Percentiles rank a stretch among this genome's conserved stretches.
These are phyloP conservation scores for Aleiodes sp. DNA, from an alignment of 1,140 invertebrate species.

Conservation along the genomic window DNA sequence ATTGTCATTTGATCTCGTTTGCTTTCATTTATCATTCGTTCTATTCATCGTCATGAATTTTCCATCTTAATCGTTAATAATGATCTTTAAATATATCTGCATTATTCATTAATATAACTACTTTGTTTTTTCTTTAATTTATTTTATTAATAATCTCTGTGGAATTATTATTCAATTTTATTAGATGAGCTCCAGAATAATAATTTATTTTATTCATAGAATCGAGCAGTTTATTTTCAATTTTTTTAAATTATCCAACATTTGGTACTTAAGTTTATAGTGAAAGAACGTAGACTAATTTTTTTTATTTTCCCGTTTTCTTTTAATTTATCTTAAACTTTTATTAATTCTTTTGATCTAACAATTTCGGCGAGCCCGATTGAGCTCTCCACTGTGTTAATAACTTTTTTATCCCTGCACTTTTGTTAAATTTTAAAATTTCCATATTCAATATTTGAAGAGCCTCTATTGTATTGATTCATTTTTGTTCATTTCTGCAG, in stretches of 20 bases:
- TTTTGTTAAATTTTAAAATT: no score
- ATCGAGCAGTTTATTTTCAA: neutral
- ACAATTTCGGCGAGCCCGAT: no score
- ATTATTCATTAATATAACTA: conserved; percentile 10
- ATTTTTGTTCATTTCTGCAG: no score
- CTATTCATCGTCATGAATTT: conserved; percentile 9
- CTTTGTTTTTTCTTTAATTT: neutral
- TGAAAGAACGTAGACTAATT: neutral
- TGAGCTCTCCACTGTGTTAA: no score
- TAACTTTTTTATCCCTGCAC: no score
- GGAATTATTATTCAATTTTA: conserved; percentile 12
- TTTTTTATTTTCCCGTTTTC: no score
- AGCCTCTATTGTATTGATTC: no score
- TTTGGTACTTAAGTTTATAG: neutral
- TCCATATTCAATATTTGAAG: no score
- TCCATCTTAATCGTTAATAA: conserved; percentile 12
- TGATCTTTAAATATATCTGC: conserved; percentile 21
- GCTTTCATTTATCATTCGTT: neutral
- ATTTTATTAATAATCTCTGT: conserved; percentile 22
- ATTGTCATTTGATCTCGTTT: conserved; percentile 33
- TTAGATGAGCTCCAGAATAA: neutral
- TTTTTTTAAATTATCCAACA: neutral
- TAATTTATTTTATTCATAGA: neutral
- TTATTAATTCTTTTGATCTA: no score
- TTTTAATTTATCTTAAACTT: no score